These are phyloP conservation scores for Ctenoplectra terminalis DNA, from an alignment of 1,140 invertebrate species.

Conservation along the genomic window DNA sequence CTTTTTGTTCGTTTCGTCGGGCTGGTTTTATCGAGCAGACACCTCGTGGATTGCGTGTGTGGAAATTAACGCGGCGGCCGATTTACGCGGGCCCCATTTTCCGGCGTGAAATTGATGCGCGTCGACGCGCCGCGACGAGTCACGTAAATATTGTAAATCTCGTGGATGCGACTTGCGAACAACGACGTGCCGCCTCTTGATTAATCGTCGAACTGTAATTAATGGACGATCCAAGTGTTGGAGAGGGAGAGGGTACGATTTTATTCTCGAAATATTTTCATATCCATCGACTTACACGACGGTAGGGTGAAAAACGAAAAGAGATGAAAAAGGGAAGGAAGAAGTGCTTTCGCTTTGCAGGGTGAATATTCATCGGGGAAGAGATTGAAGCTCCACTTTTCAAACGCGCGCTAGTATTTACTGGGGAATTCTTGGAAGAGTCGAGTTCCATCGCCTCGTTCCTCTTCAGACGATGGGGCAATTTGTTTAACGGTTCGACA, in stretches of 20 bases:
- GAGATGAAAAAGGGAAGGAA: too few relatives aligned
- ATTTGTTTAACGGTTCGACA: constrained; percentile 32
- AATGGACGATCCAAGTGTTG: neutral
- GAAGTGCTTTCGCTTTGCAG: neutral
- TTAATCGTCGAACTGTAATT: constrained; percentile 31
- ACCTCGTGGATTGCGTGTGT: neutral
- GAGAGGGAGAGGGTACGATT: neutral
- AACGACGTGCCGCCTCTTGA: constrained; percentile 7
- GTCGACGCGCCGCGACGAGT: constrained; percentile 1
- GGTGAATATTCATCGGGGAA: constrained; percentile 24
- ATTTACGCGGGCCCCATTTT: constrained; percentile 28
- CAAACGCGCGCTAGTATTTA: neutral
- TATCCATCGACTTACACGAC: constrained; percentile 2
- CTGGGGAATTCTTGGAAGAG: neutral
- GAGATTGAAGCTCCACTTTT: constrained; percentile 27
- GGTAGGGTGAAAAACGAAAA: neutral
- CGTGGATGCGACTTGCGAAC: constrained; percentile 32
- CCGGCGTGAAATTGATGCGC: constrained; percentile 21
- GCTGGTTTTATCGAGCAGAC: constrained; percentile 6
- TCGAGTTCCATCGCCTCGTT: neutral
- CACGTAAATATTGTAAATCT: constrained; percentile 47
- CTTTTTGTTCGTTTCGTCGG: neutral
- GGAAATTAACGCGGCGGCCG: constrained; percentile 30
- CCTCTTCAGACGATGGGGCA: neutral
- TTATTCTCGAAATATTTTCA: constrained; percentile 8